Percentiles rank a stretch among this genome's conserved stretches.
Evolutionary conservation across 2,113 vertebrate species (phyloP).

Genomic region (Gallinago undulata): DNA sequence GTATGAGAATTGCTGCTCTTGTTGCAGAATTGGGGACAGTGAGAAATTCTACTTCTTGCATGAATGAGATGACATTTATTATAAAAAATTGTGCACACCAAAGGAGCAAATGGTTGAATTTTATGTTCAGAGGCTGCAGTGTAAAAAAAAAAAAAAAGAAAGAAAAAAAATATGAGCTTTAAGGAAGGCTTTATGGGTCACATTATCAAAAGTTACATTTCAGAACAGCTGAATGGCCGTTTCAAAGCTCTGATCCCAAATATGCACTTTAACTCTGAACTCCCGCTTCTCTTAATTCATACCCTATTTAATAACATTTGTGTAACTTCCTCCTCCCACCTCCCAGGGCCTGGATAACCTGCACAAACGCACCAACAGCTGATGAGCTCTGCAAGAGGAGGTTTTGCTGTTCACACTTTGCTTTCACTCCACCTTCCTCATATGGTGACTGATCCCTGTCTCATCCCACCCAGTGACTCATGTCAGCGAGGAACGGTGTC

Average conservation of each 20-base stretch:
- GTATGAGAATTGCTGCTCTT: background rate
- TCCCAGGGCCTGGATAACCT: background rate
- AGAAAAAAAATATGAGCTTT: background rate
- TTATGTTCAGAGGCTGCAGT: background rate
- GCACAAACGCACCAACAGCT: rapidly evolving
- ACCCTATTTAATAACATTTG: background rate
- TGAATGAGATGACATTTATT: conserved; percentile 9
- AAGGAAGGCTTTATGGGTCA: conserved; percentile 1
- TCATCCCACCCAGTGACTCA: background rate
- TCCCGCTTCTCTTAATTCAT: background rate
- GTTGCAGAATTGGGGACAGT: background rate
- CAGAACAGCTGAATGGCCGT: background rate
- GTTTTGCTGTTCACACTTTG: rapidly evolving
- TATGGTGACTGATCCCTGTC: background rate
- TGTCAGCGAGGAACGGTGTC: background rate
- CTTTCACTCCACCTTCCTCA: background rate
- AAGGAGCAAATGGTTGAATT: conserved; percentile 10
- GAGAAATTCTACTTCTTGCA: background rate
- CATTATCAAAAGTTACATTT: conserved; percentile 22
- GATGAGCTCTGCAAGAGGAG: background rate
- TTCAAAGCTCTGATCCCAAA: background rate
- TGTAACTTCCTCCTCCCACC: background rate
- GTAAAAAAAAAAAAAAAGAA: background rate
- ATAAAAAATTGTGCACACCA: background rate
- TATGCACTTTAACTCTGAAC: background rate